These are phyloP conservation scores for Heliconius melpomene DNA, from an alignment of 1,140 invertebrate genomes.

Conservation along the genomic window DNA sequence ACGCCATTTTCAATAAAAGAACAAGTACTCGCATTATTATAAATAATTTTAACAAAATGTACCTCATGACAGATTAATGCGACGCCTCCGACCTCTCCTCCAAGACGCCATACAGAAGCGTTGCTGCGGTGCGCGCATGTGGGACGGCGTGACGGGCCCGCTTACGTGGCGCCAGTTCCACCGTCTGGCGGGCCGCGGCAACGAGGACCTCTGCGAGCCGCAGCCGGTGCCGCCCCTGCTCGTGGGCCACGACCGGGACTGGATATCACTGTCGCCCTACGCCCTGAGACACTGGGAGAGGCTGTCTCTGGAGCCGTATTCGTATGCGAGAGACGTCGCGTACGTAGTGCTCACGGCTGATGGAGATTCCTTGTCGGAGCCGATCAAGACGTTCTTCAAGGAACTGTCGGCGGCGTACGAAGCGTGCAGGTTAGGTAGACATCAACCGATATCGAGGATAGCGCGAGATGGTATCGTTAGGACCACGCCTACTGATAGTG, in stretches of 20 bases:
- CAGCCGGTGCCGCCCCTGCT: conserved; percentile 97
- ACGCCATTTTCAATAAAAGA: too few relatives aligned
- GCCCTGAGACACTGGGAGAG: conserved; percentile 97
- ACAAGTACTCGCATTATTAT: background rate
- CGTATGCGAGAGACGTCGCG: conserved; percentile 94
- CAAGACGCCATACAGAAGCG: conserved; percentile 98
- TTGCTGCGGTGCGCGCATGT: conserved; percentile 89
- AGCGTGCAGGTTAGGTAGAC: conserved; percentile 93
- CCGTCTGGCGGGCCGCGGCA: conserved; percentile 94
- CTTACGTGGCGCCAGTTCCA: conserved; percentile 99
- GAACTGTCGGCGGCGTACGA: conserved; percentile 97
- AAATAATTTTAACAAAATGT: background rate
- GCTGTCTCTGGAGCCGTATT: conserved; percentile 95
- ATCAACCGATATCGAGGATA: conserved; percentile 92
- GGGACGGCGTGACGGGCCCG: conserved; percentile 94
- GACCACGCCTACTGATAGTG: conserved; percentile 86
- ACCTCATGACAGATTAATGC: conserved; percentile 84
- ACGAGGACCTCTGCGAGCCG: conserved; percentile 97
- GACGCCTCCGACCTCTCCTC: conserved; percentile 92
- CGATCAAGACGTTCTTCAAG: conserved; percentile 93
- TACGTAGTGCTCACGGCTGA: conserved; percentile 97
- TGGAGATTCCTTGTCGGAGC: conserved; percentile 90
- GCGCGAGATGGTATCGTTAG: conserved; percentile 94
- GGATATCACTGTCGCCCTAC: conserved; percentile 95
- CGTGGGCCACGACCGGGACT: conserved; percentile 97